Conservation (phyloP, 2,113 vertebrate genomes). For the Pluvialis apricaria region DNA sequence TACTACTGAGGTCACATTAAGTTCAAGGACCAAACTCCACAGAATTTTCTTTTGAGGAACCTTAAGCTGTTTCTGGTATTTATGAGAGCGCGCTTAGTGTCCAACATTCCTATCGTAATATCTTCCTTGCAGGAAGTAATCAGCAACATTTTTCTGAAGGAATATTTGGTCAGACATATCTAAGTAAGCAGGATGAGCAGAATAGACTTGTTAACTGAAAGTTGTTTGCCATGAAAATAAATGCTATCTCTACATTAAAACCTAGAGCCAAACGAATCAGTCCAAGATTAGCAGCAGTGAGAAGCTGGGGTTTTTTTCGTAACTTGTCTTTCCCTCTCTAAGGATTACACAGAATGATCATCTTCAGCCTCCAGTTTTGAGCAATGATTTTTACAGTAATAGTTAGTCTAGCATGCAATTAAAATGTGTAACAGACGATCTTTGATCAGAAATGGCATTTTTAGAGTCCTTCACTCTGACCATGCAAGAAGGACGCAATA, state of each 20-base stretch:
- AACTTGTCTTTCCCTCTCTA: background rate
- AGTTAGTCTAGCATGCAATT: background rate
- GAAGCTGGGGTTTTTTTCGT: background rate
- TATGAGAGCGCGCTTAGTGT: background rate
- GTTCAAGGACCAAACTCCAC: background rate
- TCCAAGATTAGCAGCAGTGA: background rate
- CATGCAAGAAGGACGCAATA: background rate
- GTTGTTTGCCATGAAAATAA: background rate
- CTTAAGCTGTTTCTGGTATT: background rate
- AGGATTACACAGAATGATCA: background rate
- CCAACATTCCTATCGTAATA: background rate
- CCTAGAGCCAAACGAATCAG: background rate
- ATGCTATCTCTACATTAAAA: background rate
- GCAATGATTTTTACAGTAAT: background rate
- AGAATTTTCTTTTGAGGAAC: background rate
- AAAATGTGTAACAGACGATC: background rate
- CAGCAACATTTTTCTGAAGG: background rate
- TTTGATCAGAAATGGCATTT: background rate
- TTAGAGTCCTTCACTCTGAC: background rate
- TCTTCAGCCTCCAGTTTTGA: background rate
- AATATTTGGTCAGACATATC: background rate
- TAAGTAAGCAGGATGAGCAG: background rate
- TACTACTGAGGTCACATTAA: background rate
- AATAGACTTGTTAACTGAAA: background rate
- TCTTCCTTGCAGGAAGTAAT: background rate